phyloP scores from a whole-genome alignment of 2,888 invertebrate genomes.

The Hedya salicella region DNA sequence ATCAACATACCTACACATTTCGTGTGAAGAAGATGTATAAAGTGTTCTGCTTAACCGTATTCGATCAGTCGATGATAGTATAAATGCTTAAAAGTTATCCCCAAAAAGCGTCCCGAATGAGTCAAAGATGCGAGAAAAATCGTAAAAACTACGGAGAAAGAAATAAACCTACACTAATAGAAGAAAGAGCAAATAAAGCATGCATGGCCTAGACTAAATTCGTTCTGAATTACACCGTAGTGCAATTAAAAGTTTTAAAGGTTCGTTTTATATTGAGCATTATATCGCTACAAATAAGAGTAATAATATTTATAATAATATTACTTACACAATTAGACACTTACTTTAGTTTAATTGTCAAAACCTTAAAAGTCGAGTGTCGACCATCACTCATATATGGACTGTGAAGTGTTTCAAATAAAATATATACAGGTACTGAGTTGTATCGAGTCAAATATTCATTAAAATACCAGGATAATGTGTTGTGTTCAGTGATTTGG shows the following conservation, averaged over 20 bases:
- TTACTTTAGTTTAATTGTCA: constrained; percentile 35
- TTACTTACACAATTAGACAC: constrained; percentile 40
- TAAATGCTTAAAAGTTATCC: constrained; percentile 69
- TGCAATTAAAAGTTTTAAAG: constrained; percentile 81
- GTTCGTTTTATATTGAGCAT: constrained; percentile 68
- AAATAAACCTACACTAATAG: constrained; percentile 70
- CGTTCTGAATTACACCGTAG: constrained; percentile 59
- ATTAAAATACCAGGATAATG: not conserved
- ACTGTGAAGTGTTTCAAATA: constrained; percentile 33
- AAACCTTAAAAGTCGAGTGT: constrained; percentile 20
- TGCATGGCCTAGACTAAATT: constrained; percentile 56
- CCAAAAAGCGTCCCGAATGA: constrained; percentile 63
- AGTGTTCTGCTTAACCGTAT: constrained; percentile 65
- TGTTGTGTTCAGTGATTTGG: constrained; percentile 13
- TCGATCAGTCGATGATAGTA: constrained; percentile 72
- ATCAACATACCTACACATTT: constrained; percentile 58
- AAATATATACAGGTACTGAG: constrained; percentile 5
- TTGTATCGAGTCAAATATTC: constrained; percentile 6
- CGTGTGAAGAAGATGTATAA: constrained; percentile 52
- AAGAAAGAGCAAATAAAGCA: constrained; percentile 55
- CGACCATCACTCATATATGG: constrained; percentile 29
- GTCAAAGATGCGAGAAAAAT: constrained; percentile 53
- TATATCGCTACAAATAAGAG: constrained; percentile 37
- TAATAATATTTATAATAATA: too few species aligned
- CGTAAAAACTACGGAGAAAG: constrained; percentile 69